Conservation (phyloP, 2,113 vertebrate species). For the Sinocyclocheilus grahami region DNA sequence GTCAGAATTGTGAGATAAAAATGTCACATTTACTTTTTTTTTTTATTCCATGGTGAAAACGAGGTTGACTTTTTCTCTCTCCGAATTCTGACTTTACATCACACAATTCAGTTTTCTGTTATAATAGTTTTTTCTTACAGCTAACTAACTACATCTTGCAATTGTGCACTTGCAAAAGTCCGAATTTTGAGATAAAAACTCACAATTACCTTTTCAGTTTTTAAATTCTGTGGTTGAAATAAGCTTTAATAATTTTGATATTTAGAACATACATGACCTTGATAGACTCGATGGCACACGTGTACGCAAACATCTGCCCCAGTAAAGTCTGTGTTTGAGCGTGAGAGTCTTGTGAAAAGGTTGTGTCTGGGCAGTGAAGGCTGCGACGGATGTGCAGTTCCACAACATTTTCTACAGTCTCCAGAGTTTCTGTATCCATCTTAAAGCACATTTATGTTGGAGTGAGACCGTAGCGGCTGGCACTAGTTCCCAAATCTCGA, state of each 20-base stretch:
- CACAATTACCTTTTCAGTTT: neutral
- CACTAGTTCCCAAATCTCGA: neutral
- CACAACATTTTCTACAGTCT: conserved; percentile 27
- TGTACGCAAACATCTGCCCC: neutral
- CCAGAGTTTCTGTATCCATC: neutral
- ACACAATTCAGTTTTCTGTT: too few species aligned
- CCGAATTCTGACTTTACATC: too few species aligned
- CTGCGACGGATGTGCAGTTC: conserved; percentile 14
- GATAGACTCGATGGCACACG: conserved; percentile 1
- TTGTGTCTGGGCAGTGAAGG: conserved; percentile 43
- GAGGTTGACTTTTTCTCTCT: too few species aligned
- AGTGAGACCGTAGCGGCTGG: neutral
- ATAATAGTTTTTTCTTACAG: too few species aligned
- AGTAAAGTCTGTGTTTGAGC: neutral
- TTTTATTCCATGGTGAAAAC: neutral
- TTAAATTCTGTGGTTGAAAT: neutral
- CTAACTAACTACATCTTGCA: too few species aligned
- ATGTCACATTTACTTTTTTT: neutral
- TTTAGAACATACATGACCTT: conserved; percentile 35
- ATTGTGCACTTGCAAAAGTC: too few species aligned
- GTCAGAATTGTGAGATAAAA: too few species aligned
- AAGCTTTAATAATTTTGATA: neutral
- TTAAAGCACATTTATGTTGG: neutral
- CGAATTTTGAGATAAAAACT: neutral
- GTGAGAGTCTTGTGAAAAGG: conserved; percentile 8